Evolutionary conservation across 2,113 vertebrate species (phyloP).

Genomic region (Serilophus lunatus): DNA sequence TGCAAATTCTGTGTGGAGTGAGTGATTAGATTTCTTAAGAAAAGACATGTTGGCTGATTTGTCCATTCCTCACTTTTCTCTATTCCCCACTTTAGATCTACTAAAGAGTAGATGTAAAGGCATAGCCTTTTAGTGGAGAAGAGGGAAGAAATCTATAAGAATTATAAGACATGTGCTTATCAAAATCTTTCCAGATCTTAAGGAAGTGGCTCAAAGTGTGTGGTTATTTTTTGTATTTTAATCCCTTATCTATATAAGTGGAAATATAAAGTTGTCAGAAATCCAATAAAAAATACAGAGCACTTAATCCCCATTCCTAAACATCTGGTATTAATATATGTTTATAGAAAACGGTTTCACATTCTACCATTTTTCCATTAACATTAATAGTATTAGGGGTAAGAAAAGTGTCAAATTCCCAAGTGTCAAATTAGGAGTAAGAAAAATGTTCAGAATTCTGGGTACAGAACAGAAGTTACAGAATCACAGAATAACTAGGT

Average conservation of each 20-base stretch:
- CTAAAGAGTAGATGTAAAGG: background rate
- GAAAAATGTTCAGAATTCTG: constrained; percentile 9
- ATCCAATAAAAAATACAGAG: background rate
- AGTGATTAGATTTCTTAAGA: background rate
- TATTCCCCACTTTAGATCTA: background rate
- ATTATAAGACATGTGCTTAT: background rate
- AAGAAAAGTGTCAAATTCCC: background rate
- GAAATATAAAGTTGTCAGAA: background rate
- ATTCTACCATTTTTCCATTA: constrained; percentile 41
- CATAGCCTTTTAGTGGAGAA: background rate
- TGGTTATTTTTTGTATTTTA: background rate
- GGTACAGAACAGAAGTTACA: background rate
- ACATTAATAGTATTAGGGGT: background rate
- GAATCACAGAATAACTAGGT: too few relatives aligned
- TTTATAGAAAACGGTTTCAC: constrained; percentile 28
- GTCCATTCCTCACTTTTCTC: background rate
- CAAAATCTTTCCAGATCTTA: background rate
- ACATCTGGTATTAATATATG: background rate
- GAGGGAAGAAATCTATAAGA: background rate
- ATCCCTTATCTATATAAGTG: background rate
- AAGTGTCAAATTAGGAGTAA: background rate
- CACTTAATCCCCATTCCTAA: constrained; percentile 7
- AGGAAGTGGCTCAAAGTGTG: background rate
- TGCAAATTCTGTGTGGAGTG: background rate
- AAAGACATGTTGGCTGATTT: background rate